phyloP scores from a whole-genome alignment of 2,797 vertebrate genomes.

The Falco peregrinus region DNA sequence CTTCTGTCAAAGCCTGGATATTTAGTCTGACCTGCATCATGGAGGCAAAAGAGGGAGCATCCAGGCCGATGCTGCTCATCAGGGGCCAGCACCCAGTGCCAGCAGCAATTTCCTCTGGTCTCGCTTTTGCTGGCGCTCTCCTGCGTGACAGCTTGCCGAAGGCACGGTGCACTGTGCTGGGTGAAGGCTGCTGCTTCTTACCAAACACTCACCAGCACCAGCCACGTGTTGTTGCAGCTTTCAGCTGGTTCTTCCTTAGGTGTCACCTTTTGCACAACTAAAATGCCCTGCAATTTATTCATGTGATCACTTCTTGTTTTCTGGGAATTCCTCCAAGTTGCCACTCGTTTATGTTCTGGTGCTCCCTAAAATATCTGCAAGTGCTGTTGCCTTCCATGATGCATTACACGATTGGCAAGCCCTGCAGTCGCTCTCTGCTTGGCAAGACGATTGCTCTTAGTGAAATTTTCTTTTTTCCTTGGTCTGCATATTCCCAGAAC shows the following conservation, averaged over 20 bases:
- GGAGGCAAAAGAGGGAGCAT: not conserved
- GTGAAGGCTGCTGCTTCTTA: not conserved
- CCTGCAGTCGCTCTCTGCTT: not conserved
- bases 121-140: not conserved
- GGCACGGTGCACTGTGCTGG: accelerated
- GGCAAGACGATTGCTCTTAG: not conserved
- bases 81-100: not conserved
- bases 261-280: not conserved
- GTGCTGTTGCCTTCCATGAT: not conserved
- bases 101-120: not conserved
- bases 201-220: not conserved
- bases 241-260: not conserved
- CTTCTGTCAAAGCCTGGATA: accelerated
- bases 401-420: not conserved
- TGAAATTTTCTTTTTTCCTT: not conserved
- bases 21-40: accelerated
- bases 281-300: not conserved
- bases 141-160: accelerated
- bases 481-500: not conserved
- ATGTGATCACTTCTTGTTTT: not conserved
- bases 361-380: not conserved
- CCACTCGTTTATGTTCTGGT: not conserved
- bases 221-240: not conserved
- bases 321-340: slow-evolving; percentile 6
- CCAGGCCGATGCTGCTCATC: not conserved